Evolutionary conservation across 2,113 vertebrate species (phyloP).

Genomic region (Amazona guildingii): DNA sequence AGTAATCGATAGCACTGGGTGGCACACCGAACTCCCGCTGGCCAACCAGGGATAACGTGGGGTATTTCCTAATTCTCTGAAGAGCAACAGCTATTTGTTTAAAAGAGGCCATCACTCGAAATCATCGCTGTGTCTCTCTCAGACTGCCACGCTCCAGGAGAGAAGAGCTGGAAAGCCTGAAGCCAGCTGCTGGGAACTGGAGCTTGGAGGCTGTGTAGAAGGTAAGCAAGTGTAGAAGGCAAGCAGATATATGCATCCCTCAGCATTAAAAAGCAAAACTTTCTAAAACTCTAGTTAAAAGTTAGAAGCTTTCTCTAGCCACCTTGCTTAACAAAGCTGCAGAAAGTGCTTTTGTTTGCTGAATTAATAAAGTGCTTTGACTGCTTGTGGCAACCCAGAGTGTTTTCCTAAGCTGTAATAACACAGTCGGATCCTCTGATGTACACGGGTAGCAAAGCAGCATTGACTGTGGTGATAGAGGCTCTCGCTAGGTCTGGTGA

Average conservation of each 20-base stretch:
- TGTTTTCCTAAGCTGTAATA: slow-evolving; percentile 32
- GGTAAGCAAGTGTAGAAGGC: slow-evolving; percentile 40
- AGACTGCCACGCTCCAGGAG: background rate
- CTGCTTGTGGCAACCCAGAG: background rate
- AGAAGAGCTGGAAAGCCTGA: background rate
- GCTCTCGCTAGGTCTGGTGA: background rate
- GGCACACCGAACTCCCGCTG: background rate
- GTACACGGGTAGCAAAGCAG: background rate
- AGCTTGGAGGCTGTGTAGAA: background rate
- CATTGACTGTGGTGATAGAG: background rate
- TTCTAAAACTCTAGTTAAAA: background rate
- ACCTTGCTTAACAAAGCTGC: background rate
- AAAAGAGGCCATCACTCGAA: background rate
- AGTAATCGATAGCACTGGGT: background rate
- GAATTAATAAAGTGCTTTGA: background rate
- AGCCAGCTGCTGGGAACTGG: background rate
- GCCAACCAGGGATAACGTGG: slow-evolving; percentile 25
- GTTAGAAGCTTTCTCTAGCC: background rate
- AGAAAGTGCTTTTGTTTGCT: background rate
- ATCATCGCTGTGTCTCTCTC: background rate
- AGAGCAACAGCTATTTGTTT: slow-evolving; percentile 31
- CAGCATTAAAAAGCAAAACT: background rate
- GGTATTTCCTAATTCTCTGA: slow-evolving; percentile 60
- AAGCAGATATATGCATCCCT: background rate
- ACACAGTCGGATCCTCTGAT: background rate